Percentiles rank a stretch among this genome's conserved stretches.
Conservation (phyloP, 2,797 vertebrate genomes). For the Emydoidea blandingii region DNA sequence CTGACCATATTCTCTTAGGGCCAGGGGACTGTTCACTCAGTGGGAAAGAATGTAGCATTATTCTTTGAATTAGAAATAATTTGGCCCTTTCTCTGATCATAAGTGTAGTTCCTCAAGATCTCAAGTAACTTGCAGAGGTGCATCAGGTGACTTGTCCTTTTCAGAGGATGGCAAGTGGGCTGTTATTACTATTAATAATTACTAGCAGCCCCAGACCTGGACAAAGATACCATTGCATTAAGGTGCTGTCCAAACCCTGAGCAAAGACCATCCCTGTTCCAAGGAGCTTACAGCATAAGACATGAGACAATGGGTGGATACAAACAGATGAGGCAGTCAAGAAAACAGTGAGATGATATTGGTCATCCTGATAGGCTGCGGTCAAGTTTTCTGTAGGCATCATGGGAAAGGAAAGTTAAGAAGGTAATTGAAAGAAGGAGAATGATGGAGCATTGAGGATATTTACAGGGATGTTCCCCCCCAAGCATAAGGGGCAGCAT, state of each 20-base stretch:
- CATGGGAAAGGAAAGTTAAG: neutral
- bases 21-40: neutral
- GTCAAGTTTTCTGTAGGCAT: neutral
- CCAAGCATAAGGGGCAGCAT: too few species aligned
- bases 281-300: accelerated
- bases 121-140: neutral
- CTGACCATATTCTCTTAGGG: neutral
- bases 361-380: neutral
- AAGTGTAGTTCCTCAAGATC: neutral
- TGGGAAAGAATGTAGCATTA: neutral
- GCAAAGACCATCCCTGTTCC: neutral
- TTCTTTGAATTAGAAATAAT: neutral
- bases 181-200: neutral
- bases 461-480: neutral
- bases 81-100: accelerated
- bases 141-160: slow-evolving; percentile 4
- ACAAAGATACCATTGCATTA: neutral
- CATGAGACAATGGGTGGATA: accelerated
- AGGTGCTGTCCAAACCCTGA: accelerated
- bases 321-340: neutral
- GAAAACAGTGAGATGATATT: neutral
- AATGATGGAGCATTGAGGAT: neutral
- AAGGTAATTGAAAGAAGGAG: neutral
- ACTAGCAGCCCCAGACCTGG: neutral
- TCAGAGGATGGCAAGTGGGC: neutral